These are phyloP conservation scores for Bradypus variegatus DNA, from an alignment of 2,797 vertebrate species.

Conservation along the genomic window DNA sequence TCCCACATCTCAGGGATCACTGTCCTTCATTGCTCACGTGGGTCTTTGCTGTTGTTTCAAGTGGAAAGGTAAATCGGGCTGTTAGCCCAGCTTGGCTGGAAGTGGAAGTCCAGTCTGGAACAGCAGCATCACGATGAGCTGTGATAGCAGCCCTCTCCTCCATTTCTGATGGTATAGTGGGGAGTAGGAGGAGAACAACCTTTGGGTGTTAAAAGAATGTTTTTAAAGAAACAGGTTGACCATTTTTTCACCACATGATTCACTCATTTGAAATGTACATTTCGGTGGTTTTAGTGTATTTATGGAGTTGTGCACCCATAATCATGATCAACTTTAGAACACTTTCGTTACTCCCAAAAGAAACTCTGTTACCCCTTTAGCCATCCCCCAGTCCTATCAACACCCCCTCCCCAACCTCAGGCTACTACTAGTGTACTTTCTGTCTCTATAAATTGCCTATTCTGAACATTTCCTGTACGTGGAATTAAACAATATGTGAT, in stretches of 20 bases:
- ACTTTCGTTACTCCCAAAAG: neutral
- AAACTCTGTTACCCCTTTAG: neutral
- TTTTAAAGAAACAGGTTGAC: no score
- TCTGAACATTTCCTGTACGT: neutral
- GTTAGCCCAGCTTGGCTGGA: neutral
- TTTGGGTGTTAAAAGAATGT: neutral
- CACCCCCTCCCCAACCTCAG: no score
- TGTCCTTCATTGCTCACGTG: neutral
- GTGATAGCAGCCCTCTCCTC: neutral
- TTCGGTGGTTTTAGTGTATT: neutral
- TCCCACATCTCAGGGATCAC: neutral
- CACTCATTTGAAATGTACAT: neutral
- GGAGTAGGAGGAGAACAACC: neutral
- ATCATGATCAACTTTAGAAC: neutral
- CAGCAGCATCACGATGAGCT: neutral
- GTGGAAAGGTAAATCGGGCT: neutral
- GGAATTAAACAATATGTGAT: neutral
- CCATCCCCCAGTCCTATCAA: neutral
- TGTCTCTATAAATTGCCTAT: neutral
- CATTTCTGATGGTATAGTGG: neutral
- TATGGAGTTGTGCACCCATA: neutral
- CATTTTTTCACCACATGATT: neutral
- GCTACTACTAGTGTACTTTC: neutral
- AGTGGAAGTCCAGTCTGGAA: neutral
- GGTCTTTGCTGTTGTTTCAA: neutral